Conservation (phyloP, 2,797 vertebrate species). For the Tolypeutes matacus region DNA sequence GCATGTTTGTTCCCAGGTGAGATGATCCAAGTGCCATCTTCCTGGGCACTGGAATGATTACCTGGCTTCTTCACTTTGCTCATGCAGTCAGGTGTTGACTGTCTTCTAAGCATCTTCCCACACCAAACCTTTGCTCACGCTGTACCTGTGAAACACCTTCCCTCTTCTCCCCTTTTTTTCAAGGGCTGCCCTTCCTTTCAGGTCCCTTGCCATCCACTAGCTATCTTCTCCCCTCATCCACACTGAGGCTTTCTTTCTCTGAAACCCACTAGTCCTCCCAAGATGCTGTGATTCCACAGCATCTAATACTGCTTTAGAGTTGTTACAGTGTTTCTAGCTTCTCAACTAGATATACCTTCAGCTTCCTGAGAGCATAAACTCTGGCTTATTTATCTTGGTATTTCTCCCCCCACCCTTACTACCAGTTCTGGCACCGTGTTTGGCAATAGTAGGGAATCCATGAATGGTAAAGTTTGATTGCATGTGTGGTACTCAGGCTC, state of each 20-base stretch:
- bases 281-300: not conserved
- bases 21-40: not conserved
- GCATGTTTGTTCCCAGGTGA: not conserved
- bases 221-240: not conserved
- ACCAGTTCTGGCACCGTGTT: not conserved
- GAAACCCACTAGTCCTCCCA: not conserved
- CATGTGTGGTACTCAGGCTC: not conserved
- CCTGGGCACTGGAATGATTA: not conserved
- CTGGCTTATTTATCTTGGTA: not conserved
- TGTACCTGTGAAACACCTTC: not conserved
- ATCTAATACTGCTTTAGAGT: not conserved
- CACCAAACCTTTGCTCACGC: not conserved
- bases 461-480: no score
- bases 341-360: not conserved
- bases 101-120: not conserved
- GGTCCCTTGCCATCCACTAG: not conserved
- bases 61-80: not conserved
- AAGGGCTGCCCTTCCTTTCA: not conserved
- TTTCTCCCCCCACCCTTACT: not conserved
- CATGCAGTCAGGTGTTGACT: not conserved
- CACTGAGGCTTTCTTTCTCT: not conserved
- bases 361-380: not conserved
- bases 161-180: not conserved
- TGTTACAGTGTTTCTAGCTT: not conserved
- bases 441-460: accelerated